Percentiles rank a stretch among this genome's conserved stretches.
Evolutionary conservation across 2,888 invertebrate species (phyloP).

Genomic region (Micropterix aruncella): DNA sequence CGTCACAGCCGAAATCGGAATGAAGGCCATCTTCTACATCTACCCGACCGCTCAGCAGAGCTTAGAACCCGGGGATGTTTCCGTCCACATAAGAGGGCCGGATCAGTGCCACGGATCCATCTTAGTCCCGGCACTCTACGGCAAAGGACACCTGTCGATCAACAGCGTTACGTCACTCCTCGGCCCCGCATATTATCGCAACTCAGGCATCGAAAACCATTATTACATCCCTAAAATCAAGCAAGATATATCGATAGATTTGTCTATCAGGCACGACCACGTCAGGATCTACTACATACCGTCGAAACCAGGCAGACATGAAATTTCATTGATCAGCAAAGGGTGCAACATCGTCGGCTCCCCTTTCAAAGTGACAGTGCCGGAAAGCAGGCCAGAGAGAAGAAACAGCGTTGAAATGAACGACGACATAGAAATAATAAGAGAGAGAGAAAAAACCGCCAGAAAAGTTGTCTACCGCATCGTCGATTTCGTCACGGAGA

Average conservation of each 20-base stretch:
- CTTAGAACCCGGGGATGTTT: constrained; percentile 32
- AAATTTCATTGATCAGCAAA: constrained; percentile 39
- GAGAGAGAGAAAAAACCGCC: constrained; percentile 9
- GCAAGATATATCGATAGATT: constrained; percentile 36
- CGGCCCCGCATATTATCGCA: constrained; percentile 29
- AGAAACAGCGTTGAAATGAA: constrained; percentile 20
- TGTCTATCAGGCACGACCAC: constrained; percentile 30
- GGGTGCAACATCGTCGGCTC: constrained; percentile 43
- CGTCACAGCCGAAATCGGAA: constrained; percentile 38
- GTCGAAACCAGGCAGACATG: constrained; percentile 37
- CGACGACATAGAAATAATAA: constrained; percentile 18
- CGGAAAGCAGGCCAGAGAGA: constrained; percentile 11
- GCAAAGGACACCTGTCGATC: constrained; percentile 27
- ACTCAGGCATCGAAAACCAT: constrained; percentile 33
- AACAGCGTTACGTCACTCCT: constrained; percentile 25
- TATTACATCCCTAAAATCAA: constrained; percentile 33
- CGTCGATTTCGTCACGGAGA: constrained; percentile 40
- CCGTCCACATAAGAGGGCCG: constrained; percentile 33
- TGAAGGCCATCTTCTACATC: constrained; percentile 41
- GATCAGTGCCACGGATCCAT: constrained; percentile 31
- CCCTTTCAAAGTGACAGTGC: constrained; percentile 37
- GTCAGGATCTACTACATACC: constrained; percentile 37
- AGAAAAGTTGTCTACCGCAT: constrained; percentile 35
- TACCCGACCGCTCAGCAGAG: constrained; percentile 38
- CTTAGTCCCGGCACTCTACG: constrained; percentile 29